Evolutionary conservation across 1,140 invertebrate species (phyloP).

Genomic region (Pantala flavescens): DNA sequence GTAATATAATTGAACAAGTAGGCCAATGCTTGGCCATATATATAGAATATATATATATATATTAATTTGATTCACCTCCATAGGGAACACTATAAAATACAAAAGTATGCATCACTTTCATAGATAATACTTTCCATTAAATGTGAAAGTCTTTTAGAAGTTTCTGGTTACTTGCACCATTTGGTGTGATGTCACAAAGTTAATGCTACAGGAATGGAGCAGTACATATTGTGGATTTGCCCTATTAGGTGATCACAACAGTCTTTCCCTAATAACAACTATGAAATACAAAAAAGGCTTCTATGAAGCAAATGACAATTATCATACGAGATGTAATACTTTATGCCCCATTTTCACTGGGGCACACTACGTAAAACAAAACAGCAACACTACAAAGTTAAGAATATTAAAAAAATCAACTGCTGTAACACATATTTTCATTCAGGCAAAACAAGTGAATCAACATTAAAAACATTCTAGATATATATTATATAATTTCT

Average conservation of each 20-base stretch:
- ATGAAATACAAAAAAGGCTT: conserved; percentile 11
- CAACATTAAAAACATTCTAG: conserved; percentile 5
- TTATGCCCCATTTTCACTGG: background rate
- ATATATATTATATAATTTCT: conserved; percentile 11
- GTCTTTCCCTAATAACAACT: conserved; percentile 17
- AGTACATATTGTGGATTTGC: conserved; percentile 14
- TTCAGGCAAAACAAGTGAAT: conserved; percentile 9
- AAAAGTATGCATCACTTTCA: conserved; percentile 7
- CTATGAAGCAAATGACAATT: conserved; percentile 10
- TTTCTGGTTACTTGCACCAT: conserved; percentile 9
- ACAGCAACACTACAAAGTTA: conserved; percentile 9
- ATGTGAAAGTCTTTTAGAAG: conserved; percentile 9
- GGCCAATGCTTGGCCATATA: conserved; percentile 4
- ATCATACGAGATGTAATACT: conserved; percentile 10
- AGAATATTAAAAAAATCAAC: conserved; percentile 11
- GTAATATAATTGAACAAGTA: background rate
- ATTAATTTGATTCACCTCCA: background rate
- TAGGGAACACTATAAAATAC: conserved; percentile 7
- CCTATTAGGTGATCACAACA: conserved; percentile 20
- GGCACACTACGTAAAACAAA: conserved; percentile 5
- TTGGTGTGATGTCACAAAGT: conserved; percentile 5
- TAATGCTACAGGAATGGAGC: conserved; percentile 8
- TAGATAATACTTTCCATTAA: background rate
- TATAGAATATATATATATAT: background rate
- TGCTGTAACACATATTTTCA: conserved; percentile 10